A percentile compares a stretch with the other conserved stretches of the same genome.
Conservation (phyloP, 2,888 invertebrate species). For the Fragum whitleyi region DNA sequence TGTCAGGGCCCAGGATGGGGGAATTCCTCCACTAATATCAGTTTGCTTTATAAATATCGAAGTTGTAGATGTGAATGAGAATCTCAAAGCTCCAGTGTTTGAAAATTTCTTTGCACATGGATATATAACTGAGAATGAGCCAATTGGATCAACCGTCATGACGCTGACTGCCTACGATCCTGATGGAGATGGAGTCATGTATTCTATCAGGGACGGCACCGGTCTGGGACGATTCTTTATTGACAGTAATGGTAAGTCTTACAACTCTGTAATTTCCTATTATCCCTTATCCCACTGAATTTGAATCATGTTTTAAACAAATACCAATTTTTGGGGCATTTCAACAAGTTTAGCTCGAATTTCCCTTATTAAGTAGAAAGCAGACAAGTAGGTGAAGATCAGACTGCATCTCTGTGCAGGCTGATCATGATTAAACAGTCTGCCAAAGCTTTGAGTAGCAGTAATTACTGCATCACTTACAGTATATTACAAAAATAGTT, state of each 20-base stretch:
- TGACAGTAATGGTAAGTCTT: conserved; percentile 93
- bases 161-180: conserved; percentile 92
- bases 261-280: no score
- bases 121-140: conserved; percentile 92
- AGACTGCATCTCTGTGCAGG: no score
- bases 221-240: conserved; percentile 97
- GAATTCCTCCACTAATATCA: conserved; percentile 90
- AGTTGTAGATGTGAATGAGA: conserved; percentile 96
- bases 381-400: background rate
- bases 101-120: conserved; percentile 91
- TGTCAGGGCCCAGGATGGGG: conserved; percentile 94
- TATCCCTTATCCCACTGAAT: no score
- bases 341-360: no score
- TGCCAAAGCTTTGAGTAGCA: no score
- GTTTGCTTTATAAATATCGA: conserved; percentile 93
- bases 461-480: no score
- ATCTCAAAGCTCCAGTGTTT: conserved; percentile 93
- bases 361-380: background rate
- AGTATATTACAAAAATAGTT: no score
- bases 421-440: no score
- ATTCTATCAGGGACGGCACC: conserved; percentile 94
- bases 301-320: no score
- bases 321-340: no score
- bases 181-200: conserved; percentile 93
- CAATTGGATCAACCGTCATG: conserved; percentile 91